Evolutionary conservation across 1,140 invertebrate genomes (phyloP).

Genomic region (Samia ricini): DNA sequence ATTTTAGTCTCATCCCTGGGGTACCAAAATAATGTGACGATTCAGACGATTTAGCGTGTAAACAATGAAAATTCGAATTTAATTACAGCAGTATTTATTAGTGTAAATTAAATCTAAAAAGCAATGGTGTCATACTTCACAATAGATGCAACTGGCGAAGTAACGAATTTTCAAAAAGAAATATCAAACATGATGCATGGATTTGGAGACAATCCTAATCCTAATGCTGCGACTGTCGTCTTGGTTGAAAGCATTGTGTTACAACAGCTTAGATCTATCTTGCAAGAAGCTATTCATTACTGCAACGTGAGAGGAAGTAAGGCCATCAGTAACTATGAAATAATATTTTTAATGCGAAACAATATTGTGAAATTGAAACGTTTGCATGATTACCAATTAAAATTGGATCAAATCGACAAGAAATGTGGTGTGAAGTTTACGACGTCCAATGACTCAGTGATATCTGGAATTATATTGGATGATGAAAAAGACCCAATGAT

Average conservation of each 20-base stretch:
- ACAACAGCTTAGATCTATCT: constrained; percentile 79
- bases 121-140: constrained; percentile 43
- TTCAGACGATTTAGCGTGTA: too few relatives aligned
- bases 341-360: constrained; percentile 83
- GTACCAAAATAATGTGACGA: too few relatives aligned
- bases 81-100: neutral
- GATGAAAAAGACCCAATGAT: constrained; percentile 51
- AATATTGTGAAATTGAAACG: constrained; percentile 71
- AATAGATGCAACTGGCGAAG: constrained; percentile 49
- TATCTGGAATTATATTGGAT: constrained; percentile 43
- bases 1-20: too few relatives aligned
- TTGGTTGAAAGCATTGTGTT: constrained; percentile 83
- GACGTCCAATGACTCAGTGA: constrained; percentile 32
- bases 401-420: constrained; percentile 61
- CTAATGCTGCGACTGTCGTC: constrained; percentile 81
- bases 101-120: neutral
- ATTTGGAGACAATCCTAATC: constrained; percentile 83
- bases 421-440: constrained; percentile 28
- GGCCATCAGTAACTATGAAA: constrained; percentile 75
- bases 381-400: constrained; percentile 59
- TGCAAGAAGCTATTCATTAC: constrained; percentile 79
- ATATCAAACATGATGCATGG: constrained; percentile 86
- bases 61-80: too few relatives aligned
- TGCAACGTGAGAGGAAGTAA: constrained; percentile 71
- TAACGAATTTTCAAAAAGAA: constrained; percentile 77